phyloP scores from a whole-genome alignment of 2,888 invertebrate species.

The Amaurobius ferox region DNA sequence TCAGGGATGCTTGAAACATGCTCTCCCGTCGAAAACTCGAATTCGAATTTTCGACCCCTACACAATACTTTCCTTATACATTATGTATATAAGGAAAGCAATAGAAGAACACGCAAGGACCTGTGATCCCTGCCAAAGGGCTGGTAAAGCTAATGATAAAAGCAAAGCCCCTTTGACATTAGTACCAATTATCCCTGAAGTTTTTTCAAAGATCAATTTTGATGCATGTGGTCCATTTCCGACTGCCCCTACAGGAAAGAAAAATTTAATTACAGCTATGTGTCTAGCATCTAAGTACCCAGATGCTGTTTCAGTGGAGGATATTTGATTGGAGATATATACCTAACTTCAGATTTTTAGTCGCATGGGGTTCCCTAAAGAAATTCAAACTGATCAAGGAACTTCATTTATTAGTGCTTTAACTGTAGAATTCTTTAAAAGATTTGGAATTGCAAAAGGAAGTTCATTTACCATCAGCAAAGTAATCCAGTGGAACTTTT shows the following conservation, averaged over 20 bases:
- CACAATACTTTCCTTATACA: too few species aligned
- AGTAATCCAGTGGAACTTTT: conserved; percentile 22
- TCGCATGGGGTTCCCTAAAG: conserved; percentile 6
- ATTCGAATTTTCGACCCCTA: too few species aligned
- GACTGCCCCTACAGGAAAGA: not conserved
- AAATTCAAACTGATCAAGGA: conserved; percentile 11
- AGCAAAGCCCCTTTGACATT: conserved; percentile 23
- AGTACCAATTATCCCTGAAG: conserved; percentile 26
- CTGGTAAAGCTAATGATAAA: conserved; percentile 15
- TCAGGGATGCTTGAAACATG: too few species aligned
- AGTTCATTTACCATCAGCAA: conserved; percentile 29
- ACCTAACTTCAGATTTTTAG: not conserved
- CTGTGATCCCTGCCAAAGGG: conserved; percentile 26
- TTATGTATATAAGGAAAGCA: too few species aligned
- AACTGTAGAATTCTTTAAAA: not conserved
- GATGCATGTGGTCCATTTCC: conserved; percentile 21
- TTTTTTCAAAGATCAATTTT: conserved; percentile 18
- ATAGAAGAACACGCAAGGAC: not conserved
- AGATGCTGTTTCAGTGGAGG: not conserved
- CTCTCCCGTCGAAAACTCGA: too few species aligned
- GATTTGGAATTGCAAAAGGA: not conserved
- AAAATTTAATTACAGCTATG: not conserved
- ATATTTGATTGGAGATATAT: conserved; percentile 7
- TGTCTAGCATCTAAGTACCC: not conserved
- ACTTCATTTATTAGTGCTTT: conserved; percentile 13